Evolutionary conservation across 2,888 invertebrate genomes (phyloP).

Genomic region (Lithosia quadra): DNA sequence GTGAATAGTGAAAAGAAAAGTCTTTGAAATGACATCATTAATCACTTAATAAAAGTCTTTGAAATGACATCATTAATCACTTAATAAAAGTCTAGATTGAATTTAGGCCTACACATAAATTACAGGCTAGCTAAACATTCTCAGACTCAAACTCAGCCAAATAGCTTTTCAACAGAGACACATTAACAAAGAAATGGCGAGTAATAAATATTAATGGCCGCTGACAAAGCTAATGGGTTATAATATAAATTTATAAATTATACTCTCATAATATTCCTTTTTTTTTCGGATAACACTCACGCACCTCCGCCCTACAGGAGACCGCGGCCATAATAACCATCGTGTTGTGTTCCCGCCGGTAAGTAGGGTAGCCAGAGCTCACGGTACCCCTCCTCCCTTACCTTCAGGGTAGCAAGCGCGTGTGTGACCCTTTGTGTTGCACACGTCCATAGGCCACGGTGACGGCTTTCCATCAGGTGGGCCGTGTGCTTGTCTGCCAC

Average conservation of each 20-base stretch:
- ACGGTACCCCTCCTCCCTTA: no score
- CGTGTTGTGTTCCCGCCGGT: no score
- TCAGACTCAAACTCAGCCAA: slow-evolving; percentile 20
- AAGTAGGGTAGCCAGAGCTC: no score
- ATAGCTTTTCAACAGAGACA: slow-evolving; percentile 22
- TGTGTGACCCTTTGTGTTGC: no score
- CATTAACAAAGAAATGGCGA: slow-evolving; percentile 7
- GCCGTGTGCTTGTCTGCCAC: no score
- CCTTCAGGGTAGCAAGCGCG: no score
- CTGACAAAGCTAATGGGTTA: neutral
- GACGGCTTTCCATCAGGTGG: no score
- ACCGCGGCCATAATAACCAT: no score
- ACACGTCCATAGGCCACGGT: no score
- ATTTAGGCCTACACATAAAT: slow-evolving; percentile 27
- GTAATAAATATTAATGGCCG: neutral
- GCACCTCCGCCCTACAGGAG: no score
- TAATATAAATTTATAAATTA: neutral
- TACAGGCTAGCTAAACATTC: slow-evolving; percentile 22
- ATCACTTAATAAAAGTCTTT: neutral
- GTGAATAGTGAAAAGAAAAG: no score
- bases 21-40: neutral
- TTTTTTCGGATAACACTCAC: no score
- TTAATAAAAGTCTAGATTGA: neutral
- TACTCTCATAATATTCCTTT: neutral
- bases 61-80: neutral